These are phyloP conservation scores for Drosophila ogumai DNA, from an alignment of 1,140 invertebrate species.

Conservation along the genomic window DNA sequence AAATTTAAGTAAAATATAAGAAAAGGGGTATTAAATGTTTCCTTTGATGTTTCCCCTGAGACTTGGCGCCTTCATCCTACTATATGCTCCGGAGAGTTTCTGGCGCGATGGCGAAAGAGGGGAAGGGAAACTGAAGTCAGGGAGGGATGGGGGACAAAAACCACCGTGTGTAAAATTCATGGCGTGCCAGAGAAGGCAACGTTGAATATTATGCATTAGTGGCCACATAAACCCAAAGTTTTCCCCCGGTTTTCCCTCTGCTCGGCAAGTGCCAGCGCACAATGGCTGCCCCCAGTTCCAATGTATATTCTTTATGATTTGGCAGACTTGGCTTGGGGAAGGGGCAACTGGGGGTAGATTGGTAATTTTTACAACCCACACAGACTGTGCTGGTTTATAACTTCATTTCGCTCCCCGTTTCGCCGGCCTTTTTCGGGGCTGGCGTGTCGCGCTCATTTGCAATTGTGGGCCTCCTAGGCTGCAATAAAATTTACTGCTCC, in stretches of 20 bases:
- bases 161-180: constrained; percentile 71
- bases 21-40: neutral
- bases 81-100: constrained; percentile 14
- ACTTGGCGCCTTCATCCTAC: constrained; percentile 9
- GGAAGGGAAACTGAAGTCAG: constrained; percentile 1
- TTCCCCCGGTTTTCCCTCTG: constrained; percentile 5
- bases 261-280: constrained; percentile 27
- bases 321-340: neutral
- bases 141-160: constrained; percentile 4
- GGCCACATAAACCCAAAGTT: constrained; percentile 35
- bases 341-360: constrained; percentile 22
- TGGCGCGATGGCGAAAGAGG: constrained; percentile 1
- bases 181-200: constrained; percentile 73
- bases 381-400: constrained; percentile 69
- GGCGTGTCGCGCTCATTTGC: constrained; percentile 78
- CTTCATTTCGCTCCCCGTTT: constrained; percentile 63
- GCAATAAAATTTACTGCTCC: constrained; percentile 78
- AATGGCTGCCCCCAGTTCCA: constrained; percentile 38
- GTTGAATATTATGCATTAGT: constrained; percentile 78
- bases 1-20: too few species aligned
- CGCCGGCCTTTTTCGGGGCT: constrained; percentile 39
- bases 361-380: constrained; percentile 65
- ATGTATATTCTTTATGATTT: constrained; percentile 65
- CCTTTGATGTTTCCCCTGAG: constrained; percentile 3
- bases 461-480: constrained; percentile 47